phyloP scores from a whole-genome alignment of 2,113 vertebrate species.

The Trichechus manatus region DNA sequence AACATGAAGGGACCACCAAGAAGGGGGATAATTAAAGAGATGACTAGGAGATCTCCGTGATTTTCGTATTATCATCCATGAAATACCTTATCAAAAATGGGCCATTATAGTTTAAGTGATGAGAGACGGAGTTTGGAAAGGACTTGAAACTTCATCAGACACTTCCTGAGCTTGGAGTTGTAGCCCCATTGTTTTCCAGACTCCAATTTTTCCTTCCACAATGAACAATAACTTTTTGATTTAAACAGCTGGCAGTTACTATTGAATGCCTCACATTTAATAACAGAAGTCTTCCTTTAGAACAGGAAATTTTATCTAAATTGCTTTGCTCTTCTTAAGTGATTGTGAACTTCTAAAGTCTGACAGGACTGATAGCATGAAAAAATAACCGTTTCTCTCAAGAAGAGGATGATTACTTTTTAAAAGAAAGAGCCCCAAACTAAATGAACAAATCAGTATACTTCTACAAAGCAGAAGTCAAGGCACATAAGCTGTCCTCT shows the following conservation, averaged over 20 bases:
- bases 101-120: slow-evolving; percentile 68
- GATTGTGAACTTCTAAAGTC: slow-evolving; percentile 79
- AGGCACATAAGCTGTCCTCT: slow-evolving; percentile 72
- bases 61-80: slow-evolving; percentile 64
- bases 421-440: slow-evolving; percentile 73
- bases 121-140: slow-evolving; percentile 66
- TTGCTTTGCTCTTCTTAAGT: slow-evolving; percentile 85
- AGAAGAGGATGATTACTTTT: slow-evolving; percentile 84
- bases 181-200: slow-evolving; percentile 77
- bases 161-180: slow-evolving; percentile 16
- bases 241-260: slow-evolving; percentile 84
- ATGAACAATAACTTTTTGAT: slow-evolving; percentile 86
- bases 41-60: neutral
- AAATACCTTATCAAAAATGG: slow-evolving; percentile 69
- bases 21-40: slow-evolving; percentile 65
- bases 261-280: slow-evolving; percentile 82
- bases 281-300: slow-evolving; percentile 84
- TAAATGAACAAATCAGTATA: slow-evolving; percentile 87
- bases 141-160: slow-evolving; percentile 60
- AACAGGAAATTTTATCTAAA: slow-evolving; percentile 87
- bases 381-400: slow-evolving; percentile 78
- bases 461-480: slow-evolving; percentile 80
- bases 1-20: neutral
- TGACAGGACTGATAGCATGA: slow-evolving; percentile 78
- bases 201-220: slow-evolving; percentile 51